Evolutionary conservation across 2,797 vertebrate genomes (phyloP), one percentile per base, ranked within the genome.

Genomic region (Falco cherrug): DNA sequence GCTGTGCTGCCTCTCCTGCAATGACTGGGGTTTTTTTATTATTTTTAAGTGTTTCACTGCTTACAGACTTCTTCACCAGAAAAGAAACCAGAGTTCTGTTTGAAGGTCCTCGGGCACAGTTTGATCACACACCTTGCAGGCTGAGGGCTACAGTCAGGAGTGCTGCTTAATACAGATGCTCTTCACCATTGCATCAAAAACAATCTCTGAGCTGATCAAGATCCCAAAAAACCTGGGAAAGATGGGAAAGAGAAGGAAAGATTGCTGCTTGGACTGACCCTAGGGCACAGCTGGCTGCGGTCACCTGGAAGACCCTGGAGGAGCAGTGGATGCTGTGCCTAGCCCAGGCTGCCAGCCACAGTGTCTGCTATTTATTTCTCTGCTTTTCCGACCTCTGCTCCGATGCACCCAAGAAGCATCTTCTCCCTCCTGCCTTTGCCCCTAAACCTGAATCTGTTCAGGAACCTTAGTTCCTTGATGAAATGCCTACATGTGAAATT

Each of bases 371-470:
- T 24, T 45, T 12, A 18, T 28, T 45, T 48, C 35, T 54, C 68
- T 75, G 61, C 41, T 35, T 35, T 37, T 37, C 69, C 2, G 1
- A 53, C 26, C 75, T 33, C 50, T 15, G 25, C 63, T 64, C 13
- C 2, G 10, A 47, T 0, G 24, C 37, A 35, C 45, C 25, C 0
- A 1, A 60, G 50, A 15, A n/a, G 31, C 50, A 48, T 26, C 39
- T 83, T 4, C 35, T 61, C 41, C 31, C 47, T 50, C 21, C 75
- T 65, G 37, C n/a, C 59, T 65, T 51, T 84, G 35, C 35, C 28
- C 35, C 54, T 84, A 79, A 51, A 37, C 28, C 33, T 35, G 26
- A 41, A 84, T 28, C 53, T 68, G 6, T 22, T 17, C 43, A 82
- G 64, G 63, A 79, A 37, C 20, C 15, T 67, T 61, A 81, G 53